These are phyloP conservation scores for Eristalis arbustorum DNA, from an alignment of 2,888 invertebrate species.

Conservation along the genomic window DNA sequence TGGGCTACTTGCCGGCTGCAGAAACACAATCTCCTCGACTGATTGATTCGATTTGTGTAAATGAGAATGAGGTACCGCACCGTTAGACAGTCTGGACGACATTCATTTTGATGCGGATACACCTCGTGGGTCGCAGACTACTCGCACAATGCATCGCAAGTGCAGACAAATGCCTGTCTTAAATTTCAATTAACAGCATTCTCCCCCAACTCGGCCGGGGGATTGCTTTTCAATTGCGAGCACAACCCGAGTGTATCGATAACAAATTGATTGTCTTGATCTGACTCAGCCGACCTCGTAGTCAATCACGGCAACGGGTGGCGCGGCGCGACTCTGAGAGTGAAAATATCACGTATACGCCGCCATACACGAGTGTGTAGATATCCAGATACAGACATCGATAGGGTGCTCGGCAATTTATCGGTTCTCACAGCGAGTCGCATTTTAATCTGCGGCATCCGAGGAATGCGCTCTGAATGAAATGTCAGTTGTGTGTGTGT, in stretches of 20 bases:
- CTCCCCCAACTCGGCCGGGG: not conserved
- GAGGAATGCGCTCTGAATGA: slow-evolving; percentile 19
- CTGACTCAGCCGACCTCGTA: not conserved
- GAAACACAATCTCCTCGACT: slow-evolving; percentile 14
- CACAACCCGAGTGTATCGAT: slow-evolving; percentile 4
- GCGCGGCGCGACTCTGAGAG: too few species aligned
- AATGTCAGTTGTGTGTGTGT: not conserved
- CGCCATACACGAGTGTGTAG: not conserved
- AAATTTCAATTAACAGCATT: slow-evolving; percentile 22
- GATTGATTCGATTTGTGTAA: slow-evolving; percentile 6
- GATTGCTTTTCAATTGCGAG: slow-evolving; percentile 28
- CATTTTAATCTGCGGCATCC: slow-evolving; percentile 13
- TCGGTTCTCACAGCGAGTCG: slow-evolving; percentile 5
- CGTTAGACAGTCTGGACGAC: slow-evolving; percentile 9
- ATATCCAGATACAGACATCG: not conserved
- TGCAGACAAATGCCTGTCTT: slow-evolving; percentile 28
- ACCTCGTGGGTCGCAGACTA: not conserved
- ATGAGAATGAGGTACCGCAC: not conserved
- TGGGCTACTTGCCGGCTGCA: not conserved
- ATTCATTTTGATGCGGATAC: not conserved
- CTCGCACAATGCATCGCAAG: not conserved
- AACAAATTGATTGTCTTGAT: slow-evolving; percentile 29
- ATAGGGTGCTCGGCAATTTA: slow-evolving; percentile 3
- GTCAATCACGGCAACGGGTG: not conserved
- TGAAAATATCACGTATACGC: slow-evolving; percentile 22